Percentiles rank a stretch among this genome's conserved stretches.
These are phyloP conservation scores for Colletes collaris DNA, from an alignment of 2,888 invertebrate genomes.

Conservation along the genomic window DNA sequence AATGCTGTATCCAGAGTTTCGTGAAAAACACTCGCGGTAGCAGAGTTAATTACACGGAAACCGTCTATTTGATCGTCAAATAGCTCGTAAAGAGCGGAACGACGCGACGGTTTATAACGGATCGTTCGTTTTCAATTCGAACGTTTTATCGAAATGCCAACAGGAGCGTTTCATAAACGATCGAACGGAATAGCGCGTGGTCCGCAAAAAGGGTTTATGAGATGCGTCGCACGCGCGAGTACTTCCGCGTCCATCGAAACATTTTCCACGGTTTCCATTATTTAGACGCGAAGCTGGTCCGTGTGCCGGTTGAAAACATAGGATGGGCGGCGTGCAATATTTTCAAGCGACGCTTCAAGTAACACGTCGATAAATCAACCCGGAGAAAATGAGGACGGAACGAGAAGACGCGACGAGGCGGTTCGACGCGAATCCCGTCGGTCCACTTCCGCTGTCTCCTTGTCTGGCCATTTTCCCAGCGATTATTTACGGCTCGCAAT, in stretches of 20 bases:
- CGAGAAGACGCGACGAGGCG: slow-evolving; percentile 41
- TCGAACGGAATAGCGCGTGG: slow-evolving; percentile 41
- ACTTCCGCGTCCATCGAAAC: slow-evolving; percentile 34
- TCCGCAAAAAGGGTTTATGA: slow-evolving; percentile 33
- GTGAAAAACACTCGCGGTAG: too few species aligned
- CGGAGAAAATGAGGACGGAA: slow-evolving; percentile 48
- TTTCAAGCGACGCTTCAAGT: slow-evolving; percentile 47
- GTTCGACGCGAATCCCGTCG: slow-evolving; percentile 53
- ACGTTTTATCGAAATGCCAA: slow-evolving; percentile 48
- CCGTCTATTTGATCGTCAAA: neutral
- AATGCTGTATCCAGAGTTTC: too few species aligned
- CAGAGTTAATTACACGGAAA: too few species aligned
- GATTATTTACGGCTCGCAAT: slow-evolving; percentile 62
- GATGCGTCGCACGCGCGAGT: slow-evolving; percentile 17
- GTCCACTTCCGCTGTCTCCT: slow-evolving; percentile 49
- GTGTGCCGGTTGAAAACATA: neutral
- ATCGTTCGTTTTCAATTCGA: slow-evolving; percentile 46
- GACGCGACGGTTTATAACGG: slow-evolving; percentile 20
- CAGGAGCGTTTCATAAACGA: slow-evolving; percentile 53
- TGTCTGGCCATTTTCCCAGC: slow-evolving; percentile 38
- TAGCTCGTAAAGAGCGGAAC: slow-evolving; percentile 13
- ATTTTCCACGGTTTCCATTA: slow-evolving; percentile 48
- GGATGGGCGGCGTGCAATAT: slow-evolving; percentile 41
- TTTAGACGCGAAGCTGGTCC: slow-evolving; percentile 30
- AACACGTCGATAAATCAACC: slow-evolving; percentile 57